phyloP scores from a whole-genome alignment of 2,113 vertebrate species.

The Channa maculata region DNA sequence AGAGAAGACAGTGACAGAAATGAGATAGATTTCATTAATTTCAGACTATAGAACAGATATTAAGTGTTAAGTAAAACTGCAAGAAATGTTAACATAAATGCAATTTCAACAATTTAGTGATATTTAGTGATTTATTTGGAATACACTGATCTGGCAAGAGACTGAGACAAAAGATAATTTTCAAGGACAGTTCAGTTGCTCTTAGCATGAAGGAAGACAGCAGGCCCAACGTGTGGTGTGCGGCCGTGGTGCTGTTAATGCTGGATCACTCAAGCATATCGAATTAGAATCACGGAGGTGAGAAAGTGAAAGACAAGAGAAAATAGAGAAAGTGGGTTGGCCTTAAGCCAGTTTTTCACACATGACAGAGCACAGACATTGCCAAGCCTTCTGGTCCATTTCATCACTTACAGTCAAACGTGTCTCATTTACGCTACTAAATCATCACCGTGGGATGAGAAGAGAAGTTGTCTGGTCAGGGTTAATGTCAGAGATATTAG shows the following conservation, averaged over 20 bases:
- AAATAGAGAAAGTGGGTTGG: slow-evolving; percentile 53
- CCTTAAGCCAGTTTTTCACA: slow-evolving; percentile 64
- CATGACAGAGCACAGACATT: slow-evolving; percentile 53
- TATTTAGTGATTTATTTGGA: not conserved
- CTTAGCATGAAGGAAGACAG: slow-evolving; percentile 37
- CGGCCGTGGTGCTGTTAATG: slow-evolving; percentile 43
- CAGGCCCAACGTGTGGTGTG: slow-evolving; percentile 36
- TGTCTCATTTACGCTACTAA: slow-evolving; percentile 5
- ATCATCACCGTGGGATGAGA: slow-evolving; percentile 13
- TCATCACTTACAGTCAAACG: slow-evolving; percentile 31
- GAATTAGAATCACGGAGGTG: slow-evolving; percentile 65
- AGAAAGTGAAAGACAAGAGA: slow-evolving; percentile 34
- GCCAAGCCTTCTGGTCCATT: slow-evolving; percentile 56
- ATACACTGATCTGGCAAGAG: slow-evolving; percentile 13
- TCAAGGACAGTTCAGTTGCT: slow-evolving; percentile 14
- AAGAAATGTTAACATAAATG: too few species aligned
- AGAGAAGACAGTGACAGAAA: slow-evolving; percentile 13
- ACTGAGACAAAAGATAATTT: slow-evolving; percentile 25
- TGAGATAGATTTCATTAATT: not conserved
- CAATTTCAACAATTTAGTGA: too few species aligned
- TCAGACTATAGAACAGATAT: not conserved
- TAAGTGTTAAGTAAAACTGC: too few species aligned
- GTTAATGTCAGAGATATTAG: slow-evolving; percentile 1
- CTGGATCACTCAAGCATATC: slow-evolving; percentile 60
- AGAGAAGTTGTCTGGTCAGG: not conserved